A percentile compares a stretch with the other conserved stretches of the same genome.
phyloP scores from a whole-genome alignment of 1,140 invertebrate genomes.

The Lepidurus arcticus region DNA sequence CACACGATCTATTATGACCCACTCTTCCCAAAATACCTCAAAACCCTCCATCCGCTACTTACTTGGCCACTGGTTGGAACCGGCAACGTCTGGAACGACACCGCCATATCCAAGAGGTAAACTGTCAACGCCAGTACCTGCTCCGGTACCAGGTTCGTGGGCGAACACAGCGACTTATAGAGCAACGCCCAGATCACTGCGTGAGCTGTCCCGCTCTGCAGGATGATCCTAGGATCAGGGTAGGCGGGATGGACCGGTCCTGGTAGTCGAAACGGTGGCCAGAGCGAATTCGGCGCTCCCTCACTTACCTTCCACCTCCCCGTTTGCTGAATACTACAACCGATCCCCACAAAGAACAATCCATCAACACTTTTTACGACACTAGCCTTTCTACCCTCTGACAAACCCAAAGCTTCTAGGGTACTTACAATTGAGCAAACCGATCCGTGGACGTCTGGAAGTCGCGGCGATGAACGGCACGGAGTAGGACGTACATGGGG shows the following conservation, averaged over 20 bases:
- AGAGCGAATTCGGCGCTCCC: slow-evolving; percentile 50
- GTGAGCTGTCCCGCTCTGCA: slow-evolving; percentile 74
- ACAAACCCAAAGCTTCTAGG: background rate
- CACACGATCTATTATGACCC: background rate
- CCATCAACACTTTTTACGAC: slow-evolving; percentile 25
- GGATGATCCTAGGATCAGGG: slow-evolving; percentile 61
- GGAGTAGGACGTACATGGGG: slow-evolving; percentile 81
- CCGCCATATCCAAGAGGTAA: slow-evolving; percentile 77
- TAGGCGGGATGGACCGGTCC: slow-evolving; percentile 58
- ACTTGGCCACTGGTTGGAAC: slow-evolving; percentile 40
- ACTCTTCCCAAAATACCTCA: background rate
- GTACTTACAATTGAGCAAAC: slow-evolving; percentile 65
- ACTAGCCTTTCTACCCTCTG: background rate
- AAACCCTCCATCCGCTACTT: background rate
- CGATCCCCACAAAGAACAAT: slow-evolving; percentile 12
- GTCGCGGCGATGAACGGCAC: slow-evolving; percentile 85
- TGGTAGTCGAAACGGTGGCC: slow-evolving; percentile 77
- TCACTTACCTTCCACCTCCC: slow-evolving; percentile 59
- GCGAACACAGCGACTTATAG: slow-evolving; percentile 65
- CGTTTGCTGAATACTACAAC: slow-evolving; percentile 54
- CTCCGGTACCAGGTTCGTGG: slow-evolving; percentile 65
- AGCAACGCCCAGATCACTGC: slow-evolving; percentile 75
- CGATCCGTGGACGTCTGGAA: slow-evolving; percentile 91
- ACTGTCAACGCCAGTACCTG: slow-evolving; percentile 76
- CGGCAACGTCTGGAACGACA: slow-evolving; percentile 55